Evolutionary conservation across 1,140 invertebrate genomes (phyloP).

Genomic region (Cepaea nemoralis): DNA sequence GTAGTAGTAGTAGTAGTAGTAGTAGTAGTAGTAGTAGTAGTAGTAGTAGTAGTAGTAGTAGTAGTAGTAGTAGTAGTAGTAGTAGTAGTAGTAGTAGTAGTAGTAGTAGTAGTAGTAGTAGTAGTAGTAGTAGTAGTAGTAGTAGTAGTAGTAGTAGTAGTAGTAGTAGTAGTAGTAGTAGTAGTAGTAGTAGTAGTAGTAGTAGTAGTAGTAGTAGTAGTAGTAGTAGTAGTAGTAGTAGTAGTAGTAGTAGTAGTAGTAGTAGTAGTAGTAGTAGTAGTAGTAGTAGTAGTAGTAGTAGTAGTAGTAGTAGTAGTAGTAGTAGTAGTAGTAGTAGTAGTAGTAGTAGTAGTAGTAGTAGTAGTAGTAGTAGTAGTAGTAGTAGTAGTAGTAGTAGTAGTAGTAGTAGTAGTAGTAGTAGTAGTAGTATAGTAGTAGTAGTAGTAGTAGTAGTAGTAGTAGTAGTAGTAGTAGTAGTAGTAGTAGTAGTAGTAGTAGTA

Average conservation of each 20-base stretch:
- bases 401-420: background rate
- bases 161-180: slow-evolving; percentile 32
- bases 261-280: slow-evolving; percentile 35
- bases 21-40: slow-evolving; percentile 26
- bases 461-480: slow-evolving; percentile 29
- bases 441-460: slow-evolving; percentile 19
- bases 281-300: slow-evolving; percentile 24
- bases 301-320: slow-evolving; percentile 33
- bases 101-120: slow-evolving; percentile 29
- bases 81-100: slow-evolving; percentile 28
- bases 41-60: slow-evolving; percentile 4
- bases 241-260: slow-evolving; percentile 21
- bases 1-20: slow-evolving; percentile 40
- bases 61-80: slow-evolving; percentile 27
- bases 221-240: slow-evolving; percentile 41
- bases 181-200: slow-evolving; percentile 21
- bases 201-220: slow-evolving; percentile 38
- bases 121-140: slow-evolving; percentile 29
- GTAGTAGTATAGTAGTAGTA: background rate
- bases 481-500: slow-evolving; percentile 23
- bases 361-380: slow-evolving; percentile 29
- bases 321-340: slow-evolving; percentile 12
- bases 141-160: slow-evolving; percentile 29
- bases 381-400: slow-evolving; percentile 8
- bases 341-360: slow-evolving; percentile 50